These are phyloP conservation scores for Bembecia ichneumoniformis DNA, from an alignment of 2,888 invertebrate species.

Conservation along the genomic window DNA sequence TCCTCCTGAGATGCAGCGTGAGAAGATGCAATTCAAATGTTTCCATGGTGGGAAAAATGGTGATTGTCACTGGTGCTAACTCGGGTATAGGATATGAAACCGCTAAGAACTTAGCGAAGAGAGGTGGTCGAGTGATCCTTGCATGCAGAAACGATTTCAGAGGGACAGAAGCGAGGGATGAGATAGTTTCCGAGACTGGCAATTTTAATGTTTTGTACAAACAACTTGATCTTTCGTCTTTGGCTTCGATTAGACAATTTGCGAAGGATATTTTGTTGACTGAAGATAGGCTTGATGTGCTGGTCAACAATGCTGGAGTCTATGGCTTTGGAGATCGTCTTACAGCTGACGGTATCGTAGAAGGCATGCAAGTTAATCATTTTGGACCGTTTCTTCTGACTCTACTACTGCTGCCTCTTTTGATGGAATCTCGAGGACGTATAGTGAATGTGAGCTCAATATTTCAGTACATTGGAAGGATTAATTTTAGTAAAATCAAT, in stretches of 20 bases:
- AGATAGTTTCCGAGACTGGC: conserved; percentile 75
- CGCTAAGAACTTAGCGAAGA: conserved; percentile 72
- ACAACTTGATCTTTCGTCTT: conserved; percentile 46
- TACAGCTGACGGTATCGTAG: conserved; percentile 70
- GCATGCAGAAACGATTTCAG: conserved; percentile 79
- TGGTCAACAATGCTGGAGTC: conserved; percentile 69
- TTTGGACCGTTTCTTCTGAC: conserved; percentile 77
- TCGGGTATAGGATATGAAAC: conserved; percentile 83
- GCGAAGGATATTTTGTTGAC: conserved; percentile 58
- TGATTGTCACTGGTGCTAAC: conserved; percentile 80
- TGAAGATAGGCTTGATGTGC: conserved; percentile 54
- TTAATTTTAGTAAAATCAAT: conserved; percentile 12
- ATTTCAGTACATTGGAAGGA: conserved; percentile 18
- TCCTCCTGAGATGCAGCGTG: not conserved
- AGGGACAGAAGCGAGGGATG: conserved; percentile 76
- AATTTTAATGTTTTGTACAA: conserved; percentile 76
- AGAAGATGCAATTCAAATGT: conserved; percentile 1
- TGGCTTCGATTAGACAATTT: conserved; percentile 63
- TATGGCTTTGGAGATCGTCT: conserved; percentile 29
- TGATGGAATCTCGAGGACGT: conserved; percentile 24
- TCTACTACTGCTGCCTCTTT: conserved; percentile 61
- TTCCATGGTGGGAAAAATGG: conserved; percentile 22
- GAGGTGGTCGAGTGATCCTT: conserved; percentile 75
- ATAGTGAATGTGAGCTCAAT: conserved; percentile 27
- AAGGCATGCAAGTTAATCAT: conserved; percentile 72